Percentiles rank a stretch among this genome's conserved stretches.
Conservation (phyloP, 2,797 vertebrate genomes). For the Petrocephalus schoutedeni region DNA sequence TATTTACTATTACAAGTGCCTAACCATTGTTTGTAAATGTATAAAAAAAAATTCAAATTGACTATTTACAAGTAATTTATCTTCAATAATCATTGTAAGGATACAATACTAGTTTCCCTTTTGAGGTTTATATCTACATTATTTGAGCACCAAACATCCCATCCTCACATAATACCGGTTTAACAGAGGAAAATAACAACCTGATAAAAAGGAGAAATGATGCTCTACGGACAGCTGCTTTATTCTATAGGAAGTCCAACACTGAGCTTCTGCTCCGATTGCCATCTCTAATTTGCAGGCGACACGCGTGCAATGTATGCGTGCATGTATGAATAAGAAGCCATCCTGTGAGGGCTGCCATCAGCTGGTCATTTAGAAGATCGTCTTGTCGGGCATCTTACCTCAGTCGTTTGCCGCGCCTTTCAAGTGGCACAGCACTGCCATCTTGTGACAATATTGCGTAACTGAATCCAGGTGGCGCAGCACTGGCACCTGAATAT, state of each 20-base stretch:
- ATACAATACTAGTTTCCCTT: background rate
- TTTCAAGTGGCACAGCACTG: background rate
- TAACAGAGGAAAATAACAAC: background rate
- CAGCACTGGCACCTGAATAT: background rate
- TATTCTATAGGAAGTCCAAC: background rate
- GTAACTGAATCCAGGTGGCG: background rate
- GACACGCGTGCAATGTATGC: background rate
- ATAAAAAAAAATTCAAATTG: background rate
- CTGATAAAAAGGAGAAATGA: background rate
- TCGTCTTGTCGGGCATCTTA: background rate
- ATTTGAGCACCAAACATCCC: background rate
- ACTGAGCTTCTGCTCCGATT: background rate
- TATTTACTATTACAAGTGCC: background rate
- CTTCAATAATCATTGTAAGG: background rate
- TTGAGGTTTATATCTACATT: background rate
- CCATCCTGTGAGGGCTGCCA: background rate
- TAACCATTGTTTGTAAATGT: too few relatives aligned
- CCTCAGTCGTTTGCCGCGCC: background rate
- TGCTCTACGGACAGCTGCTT: background rate
- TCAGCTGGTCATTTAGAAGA: background rate
- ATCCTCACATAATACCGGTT: background rate
- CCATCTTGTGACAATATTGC: background rate
- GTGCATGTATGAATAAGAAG: background rate
- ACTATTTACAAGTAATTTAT: background rate
- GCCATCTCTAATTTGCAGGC: background rate